Evolutionary conservation across 2,888 invertebrate genomes (phyloP), one percentile per base, ranked within the genome.

Genomic region (Alitta virens): DNA sequence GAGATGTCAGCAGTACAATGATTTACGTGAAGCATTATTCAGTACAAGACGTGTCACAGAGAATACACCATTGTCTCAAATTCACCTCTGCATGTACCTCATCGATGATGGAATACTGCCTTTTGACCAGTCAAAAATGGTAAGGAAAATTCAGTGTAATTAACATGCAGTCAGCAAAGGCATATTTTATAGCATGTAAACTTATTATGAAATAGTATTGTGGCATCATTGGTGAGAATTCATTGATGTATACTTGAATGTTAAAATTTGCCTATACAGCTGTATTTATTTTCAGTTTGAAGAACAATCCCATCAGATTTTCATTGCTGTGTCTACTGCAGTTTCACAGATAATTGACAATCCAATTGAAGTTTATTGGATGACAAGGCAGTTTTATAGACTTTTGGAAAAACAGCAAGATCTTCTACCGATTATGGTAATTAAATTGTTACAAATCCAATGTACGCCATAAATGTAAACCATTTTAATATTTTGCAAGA

Each of bases 341-440:
- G 82, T 93, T 0, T 83, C 88, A 63, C 87, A 89, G 71, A 86
- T 91, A 62, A 89, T 89, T 71, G 88, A 89, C 38, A 86, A 88
- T 70, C 89, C 90, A 71, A 87, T 89, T 0, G 91, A 92, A 72
- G 87, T 89, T 0, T 94, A 91, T 83, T 94, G 92, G 91, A 83
- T 93, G 53, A 86, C 90, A 0, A 90, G 89, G 76, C 88, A 88
- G 23, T 88, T 94, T 71, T 89, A 89, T 63, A 87, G 88, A 63
- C 86, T 88, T 55, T 87, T 90, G 2, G 84, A 86, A 49, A 87
- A 86, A 71, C 88, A 89, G 78, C 86, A 87, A 71, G 85, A 85
- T 3, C 60, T 56, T 21, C 46, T 74, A 5, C 67, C 66, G 42
- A 42, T 59, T 21, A 56, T 75, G 71, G 76, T 76, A 59, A 63